These are phyloP conservation scores for Liodrosophila aerea DNA, from an alignment of 2,888 invertebrate genomes.

Conservation along the genomic window DNA sequence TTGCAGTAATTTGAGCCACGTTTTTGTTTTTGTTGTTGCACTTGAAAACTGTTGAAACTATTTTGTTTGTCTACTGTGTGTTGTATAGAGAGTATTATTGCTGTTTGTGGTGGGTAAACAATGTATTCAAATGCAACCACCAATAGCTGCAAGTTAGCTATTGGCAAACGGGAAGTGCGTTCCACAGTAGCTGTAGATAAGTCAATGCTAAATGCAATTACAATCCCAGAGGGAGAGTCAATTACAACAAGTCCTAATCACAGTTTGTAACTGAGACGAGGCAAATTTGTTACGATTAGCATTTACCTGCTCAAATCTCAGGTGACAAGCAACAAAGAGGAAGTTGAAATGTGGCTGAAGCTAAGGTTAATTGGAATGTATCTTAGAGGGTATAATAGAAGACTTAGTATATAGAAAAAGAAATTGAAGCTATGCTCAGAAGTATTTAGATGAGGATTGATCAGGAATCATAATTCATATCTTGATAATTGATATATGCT, in stretches of 20 bases:
- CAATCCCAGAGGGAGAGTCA: neutral
- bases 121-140: constrained; percentile 37
- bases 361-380: no score
- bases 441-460: no score
- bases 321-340: no score
- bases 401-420: no score
- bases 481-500: no score
- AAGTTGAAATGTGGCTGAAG: neutral
- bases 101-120: constrained; percentile 68
- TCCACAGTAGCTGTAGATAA: constrained; percentile 39
- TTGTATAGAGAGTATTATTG: neutral
- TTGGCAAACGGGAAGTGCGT: constrained; percentile 30
- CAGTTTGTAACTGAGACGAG: constrained; percentile 30
- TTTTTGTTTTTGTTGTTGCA: constrained; percentile 21
- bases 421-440: no score
- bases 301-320: constrained; percentile 21
- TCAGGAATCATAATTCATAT: no score
- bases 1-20: constrained; percentile 63
- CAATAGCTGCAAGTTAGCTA: no score
- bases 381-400: no score
- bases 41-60: neutral
- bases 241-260: constrained; percentile 14
- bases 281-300: constrained; percentile 44
- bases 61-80: constrained; percentile 42
- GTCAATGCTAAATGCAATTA: constrained; percentile 44